These are phyloP conservation scores for Cladorhizidae sp. DNA, from an alignment of 37 sponge, comb jelly and placozoan genomes.

Conservation along the genomic window DNA sequence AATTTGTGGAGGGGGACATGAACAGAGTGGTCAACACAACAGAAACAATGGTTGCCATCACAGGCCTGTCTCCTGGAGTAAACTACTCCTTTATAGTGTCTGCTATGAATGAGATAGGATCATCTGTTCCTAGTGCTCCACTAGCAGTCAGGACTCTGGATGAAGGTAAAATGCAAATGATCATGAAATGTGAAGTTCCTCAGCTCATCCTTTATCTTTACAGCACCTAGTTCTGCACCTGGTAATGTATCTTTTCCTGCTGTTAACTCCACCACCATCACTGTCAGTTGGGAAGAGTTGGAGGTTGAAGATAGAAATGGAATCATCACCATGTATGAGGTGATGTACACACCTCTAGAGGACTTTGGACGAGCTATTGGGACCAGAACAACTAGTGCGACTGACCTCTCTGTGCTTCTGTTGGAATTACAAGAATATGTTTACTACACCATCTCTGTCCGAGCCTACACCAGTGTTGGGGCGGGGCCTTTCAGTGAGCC, in stretches of 20 bases:
- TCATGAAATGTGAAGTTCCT: too few relatives aligned
- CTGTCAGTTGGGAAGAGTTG: slow-evolving; percentile 19
- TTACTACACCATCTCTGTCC: slow-evolving; percentile 26
- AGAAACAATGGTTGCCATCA: too few relatives aligned
- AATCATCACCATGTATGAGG: slow-evolving; percentile 18
- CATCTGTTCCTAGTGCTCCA: too few relatives aligned
- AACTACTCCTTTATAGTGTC: too few relatives aligned
- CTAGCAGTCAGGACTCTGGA: too few relatives aligned
- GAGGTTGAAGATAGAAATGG: slow-evolving; percentile 2
- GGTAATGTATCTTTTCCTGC: neutral
- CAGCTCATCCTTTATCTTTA: too few relatives aligned
- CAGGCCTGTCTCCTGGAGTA: too few relatives aligned
- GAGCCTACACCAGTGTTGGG: slow-evolving; percentile 36
- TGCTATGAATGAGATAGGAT: too few relatives aligned
- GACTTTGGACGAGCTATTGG: neutral
- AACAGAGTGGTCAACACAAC: too few relatives aligned
- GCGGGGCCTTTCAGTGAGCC: slow-evolving; percentile 22
- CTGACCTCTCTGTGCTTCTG: neutral
- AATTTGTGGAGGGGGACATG: too few relatives aligned
- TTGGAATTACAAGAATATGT: slow-evolving; percentile 16
- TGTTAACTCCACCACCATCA: neutral
- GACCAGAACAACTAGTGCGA: neutral
- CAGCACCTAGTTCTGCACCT: slow-evolving; percentile 5
- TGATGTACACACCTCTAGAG: slow-evolving; percentile 10
- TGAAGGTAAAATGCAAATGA: too few relatives aligned